Base-by-base conservation (phyloP, 2,888 invertebrate species). In the Camponotus fellah region DNA sequence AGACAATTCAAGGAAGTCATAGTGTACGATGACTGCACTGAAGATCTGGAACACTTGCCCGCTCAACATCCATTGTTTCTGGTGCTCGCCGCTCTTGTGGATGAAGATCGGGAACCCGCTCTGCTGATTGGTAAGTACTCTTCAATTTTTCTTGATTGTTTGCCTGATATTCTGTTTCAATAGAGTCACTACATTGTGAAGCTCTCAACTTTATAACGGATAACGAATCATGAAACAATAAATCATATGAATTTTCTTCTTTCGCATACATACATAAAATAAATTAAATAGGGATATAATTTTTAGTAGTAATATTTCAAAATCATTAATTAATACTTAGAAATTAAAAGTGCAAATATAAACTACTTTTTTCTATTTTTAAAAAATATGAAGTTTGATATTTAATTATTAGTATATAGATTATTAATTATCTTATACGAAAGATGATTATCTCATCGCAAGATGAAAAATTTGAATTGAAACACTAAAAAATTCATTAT, bases 11-110 rank as follows among this genome's bases (percentile, higher is more conserved):
- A 95, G 88, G 97, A 97, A 92, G 96, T 97, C 81, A 96, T 97
- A 75, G 96, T 97, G 71, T 97, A 97, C 92, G 97, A 97, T 92
- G 97, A 97, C 86, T 95, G 96, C 84, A 96, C 97, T 60, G 95
- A 95, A 83, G 97, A 97, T 91, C 95, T 96, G 89, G 96, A 96
- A 71, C 95, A 96, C 77, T 95, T 96, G 76, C 96, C 96, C 4
- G 93, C 95, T 37, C 95, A 96, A 65, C 96, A 96, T 92, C 96
- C 97, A 8, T 94, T 97, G 82, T 96, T 96, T 89, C 95, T 97
- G 79, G 96, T 97, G 77, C 95, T 97, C 60, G 95, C 96, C 68
- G 96, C 96, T n/a, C 95, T 97, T 66, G 95, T 97, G 43, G 96
- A 97, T 90, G 97, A 97, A 91, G 96, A 97, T 91, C 95, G 96